Conservation (phyloP, 2,113 vertebrate species). For the Aspiorhynchus laticeps region DNA sequence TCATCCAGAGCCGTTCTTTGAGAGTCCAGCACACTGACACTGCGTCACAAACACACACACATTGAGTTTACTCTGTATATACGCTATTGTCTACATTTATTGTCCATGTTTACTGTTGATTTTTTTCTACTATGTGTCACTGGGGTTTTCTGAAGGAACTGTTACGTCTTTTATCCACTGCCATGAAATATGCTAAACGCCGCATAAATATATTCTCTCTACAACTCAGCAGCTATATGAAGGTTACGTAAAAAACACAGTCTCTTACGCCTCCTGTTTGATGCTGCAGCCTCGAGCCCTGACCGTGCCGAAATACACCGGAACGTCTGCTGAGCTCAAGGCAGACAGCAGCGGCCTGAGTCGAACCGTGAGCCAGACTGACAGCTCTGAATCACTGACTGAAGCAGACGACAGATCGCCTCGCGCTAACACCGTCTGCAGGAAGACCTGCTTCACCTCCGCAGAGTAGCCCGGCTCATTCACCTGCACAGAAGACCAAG, state of each 20-base stretch:
- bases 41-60: conserved; percentile 20
- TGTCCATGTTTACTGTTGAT: not conserved
- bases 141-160: no score
- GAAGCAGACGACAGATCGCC: conserved; percentile 59
- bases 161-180: no score
- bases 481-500: not conserved
- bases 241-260: no score
- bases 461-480: conserved; percentile 52
- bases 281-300: conserved; percentile 61
- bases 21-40: conserved; percentile 42
- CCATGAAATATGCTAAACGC: no score
- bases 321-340: conserved; percentile 57
- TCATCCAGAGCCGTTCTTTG: conserved; percentile 27
- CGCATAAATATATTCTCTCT: not conserved
- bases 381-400: conserved; percentile 60
- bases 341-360: conserved; percentile 62
- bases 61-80: not conserved
- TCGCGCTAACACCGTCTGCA: conserved; percentile 59
- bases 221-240: not conserved
- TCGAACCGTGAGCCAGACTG: conserved; percentile 62
- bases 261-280: conserved; percentile 65
- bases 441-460: conserved; percentile 64
- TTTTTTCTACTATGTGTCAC: no score
- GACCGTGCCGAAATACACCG: conserved; percentile 51
- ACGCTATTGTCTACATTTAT: not conserved